Conservation (phyloP, 2,888 invertebrate species). For the Cerastis leucographa region DNA sequence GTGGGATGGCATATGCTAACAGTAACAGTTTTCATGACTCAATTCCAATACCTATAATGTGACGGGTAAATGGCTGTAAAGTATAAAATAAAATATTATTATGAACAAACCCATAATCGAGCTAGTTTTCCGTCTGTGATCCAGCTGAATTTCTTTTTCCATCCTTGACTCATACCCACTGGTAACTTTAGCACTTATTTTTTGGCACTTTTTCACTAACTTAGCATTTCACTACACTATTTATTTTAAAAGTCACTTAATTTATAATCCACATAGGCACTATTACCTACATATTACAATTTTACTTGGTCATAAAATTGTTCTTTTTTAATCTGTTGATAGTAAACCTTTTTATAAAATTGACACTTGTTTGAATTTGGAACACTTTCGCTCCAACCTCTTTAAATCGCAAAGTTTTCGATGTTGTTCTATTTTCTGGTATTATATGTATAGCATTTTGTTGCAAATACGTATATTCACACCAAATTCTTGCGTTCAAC, state of each 20-base stretch:
- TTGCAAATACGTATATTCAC: conserved; percentile 42
- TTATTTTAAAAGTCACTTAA: conserved; percentile 1
- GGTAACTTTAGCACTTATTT: conserved; percentile 58
- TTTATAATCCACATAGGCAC: conserved; percentile 43
- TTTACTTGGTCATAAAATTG: not conserved
- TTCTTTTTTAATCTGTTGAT: conserved; percentile 4
- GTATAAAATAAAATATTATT: conserved; percentile 1
- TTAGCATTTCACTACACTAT: conserved; percentile 54
- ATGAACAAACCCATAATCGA: conserved; percentile 83
- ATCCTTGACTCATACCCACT: conserved; percentile 81
- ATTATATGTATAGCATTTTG: too few species aligned
- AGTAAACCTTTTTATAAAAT: not conserved
- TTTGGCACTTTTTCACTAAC: conserved; percentile 54
- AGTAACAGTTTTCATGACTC: too few species aligned
- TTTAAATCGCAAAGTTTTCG: not conserved
- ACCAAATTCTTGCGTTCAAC: conserved; percentile 31
- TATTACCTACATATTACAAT: too few species aligned
- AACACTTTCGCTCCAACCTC: conserved; percentile 18
- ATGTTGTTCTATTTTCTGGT: conserved; percentile 24
- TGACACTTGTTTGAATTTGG: conserved; percentile 36
- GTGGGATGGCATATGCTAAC: too few species aligned
- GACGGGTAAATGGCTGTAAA: not conserved
- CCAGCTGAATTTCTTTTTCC: conserved; percentile 83
- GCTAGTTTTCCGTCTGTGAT: conserved; percentile 80
- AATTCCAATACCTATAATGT: not conserved